These are phyloP conservation scores for Cheilosia vulpina DNA, from an alignment of 2,888 invertebrate genomes.

Conservation along the genomic window DNA sequence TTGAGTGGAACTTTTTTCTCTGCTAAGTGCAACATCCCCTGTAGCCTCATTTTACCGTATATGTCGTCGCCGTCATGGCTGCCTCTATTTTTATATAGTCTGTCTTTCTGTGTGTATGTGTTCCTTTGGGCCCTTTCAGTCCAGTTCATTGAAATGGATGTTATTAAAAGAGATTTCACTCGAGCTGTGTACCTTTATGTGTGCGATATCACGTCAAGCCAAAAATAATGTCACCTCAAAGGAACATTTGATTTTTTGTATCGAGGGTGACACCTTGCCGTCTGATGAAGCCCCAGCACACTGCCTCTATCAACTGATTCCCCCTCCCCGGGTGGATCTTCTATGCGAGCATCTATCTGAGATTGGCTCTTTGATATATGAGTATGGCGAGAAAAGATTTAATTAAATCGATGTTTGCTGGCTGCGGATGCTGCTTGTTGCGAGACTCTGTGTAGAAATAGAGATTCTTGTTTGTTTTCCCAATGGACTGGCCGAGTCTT, in stretches of 20 bases:
- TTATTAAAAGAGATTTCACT: conserved; percentile 66
- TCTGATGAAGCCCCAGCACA: not conserved
- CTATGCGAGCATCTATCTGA: conserved; percentile 25
- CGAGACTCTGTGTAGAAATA: not conserved
- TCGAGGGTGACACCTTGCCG: conserved; percentile 64
- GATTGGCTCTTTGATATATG: conserved; percentile 58
- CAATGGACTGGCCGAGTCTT: conserved; percentile 17
- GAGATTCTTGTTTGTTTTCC: conserved; percentile 42
- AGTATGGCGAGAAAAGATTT: conserved; percentile 69
- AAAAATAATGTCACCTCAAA: conserved; percentile 71
- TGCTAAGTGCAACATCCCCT: conserved; percentile 54
- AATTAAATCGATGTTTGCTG: conserved; percentile 72
- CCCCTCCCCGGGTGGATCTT: conserved; percentile 13
- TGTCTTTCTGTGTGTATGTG: conserved; percentile 6
- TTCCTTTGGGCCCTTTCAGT: conserved; percentile 62
- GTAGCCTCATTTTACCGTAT: conserved; percentile 41
- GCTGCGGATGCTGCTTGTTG: conserved; percentile 50
- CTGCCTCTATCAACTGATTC: not conserved
- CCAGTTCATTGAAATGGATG: conserved; percentile 72
- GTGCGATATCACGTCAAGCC: conserved; percentile 54
- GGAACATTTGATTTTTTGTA: conserved; percentile 69
- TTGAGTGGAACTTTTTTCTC: conserved; percentile 14
- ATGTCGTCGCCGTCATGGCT: conserved; percentile 17
- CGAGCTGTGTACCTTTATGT: conserved; percentile 24
- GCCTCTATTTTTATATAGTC: conserved; percentile 26